Conservation (phyloP, 2,888 invertebrate species). For the Agonopterix alstromeriana region DNA sequence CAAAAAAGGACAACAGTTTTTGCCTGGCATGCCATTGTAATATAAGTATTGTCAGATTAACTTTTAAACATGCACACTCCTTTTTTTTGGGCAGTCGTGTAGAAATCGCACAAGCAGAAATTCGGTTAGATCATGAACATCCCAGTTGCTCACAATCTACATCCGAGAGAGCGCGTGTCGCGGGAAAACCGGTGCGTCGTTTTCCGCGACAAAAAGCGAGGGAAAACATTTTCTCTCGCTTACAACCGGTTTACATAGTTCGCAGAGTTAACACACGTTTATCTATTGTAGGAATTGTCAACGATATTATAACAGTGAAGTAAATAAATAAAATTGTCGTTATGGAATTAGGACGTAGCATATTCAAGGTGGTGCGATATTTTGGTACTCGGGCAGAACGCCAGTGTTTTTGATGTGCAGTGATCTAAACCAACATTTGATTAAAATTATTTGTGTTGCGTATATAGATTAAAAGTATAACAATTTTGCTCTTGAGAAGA, state of each 20-base stretch:
- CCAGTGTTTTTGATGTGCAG: constrained; percentile 41
- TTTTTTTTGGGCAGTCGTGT: no score
- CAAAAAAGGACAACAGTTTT: no score
- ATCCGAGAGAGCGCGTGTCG: constrained; percentile 15
- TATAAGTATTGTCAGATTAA: no score
- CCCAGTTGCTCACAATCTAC: constrained; percentile 26
- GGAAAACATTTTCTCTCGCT: constrained; percentile 10
- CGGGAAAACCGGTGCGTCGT: constrained; percentile 2
- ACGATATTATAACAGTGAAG: no score
- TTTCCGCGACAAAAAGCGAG: constrained; percentile 10
- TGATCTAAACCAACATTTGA: constrained; percentile 8
- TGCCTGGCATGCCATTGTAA: no score
- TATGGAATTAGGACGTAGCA: constrained; percentile 21
- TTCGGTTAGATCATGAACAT: no score
- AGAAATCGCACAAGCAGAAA: no score
- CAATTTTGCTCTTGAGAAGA: no score
- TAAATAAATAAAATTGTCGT: constrained; percentile 2
- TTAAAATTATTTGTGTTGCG: constrained; percentile 17
- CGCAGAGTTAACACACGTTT: neutral
- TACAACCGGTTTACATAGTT: constrained; percentile 2
- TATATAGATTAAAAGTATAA: neutral
- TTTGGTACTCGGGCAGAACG: constrained; percentile 57
- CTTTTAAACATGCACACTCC: no score
- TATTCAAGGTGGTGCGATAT: constrained; percentile 53
- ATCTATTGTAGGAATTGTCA: no score